A percentile compares a stretch with the other conserved stretches of the same genome.
Evolutionary conservation across 2,113 vertebrate species (phyloP).

Genomic region (Seriola dumerili): DNA sequence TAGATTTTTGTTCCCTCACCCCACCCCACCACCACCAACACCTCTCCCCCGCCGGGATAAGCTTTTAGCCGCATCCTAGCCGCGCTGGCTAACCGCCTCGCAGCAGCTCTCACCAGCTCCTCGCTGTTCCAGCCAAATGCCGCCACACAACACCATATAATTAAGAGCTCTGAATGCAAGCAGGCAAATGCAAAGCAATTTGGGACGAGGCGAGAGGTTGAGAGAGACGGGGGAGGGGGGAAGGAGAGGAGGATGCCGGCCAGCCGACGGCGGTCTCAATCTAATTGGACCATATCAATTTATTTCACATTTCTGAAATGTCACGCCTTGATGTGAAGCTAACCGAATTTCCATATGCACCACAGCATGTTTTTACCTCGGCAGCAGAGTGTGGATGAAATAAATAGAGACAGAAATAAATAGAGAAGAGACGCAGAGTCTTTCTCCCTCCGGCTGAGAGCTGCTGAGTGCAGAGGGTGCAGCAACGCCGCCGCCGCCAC

Average conservation of each 20-base stretch:
- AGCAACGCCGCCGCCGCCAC: conserved; percentile 1
- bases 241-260: conserved; percentile 22
- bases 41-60: conserved; percentile 65
- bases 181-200: conserved; percentile 83
- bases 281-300: conserved; percentile 86
- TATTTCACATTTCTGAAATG: conserved; percentile 87
- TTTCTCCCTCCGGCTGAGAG: conserved; percentile 40
- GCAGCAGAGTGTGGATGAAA: conserved; percentile 55
- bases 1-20: not conserved
- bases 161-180: conserved; percentile 82
- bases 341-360: conserved; percentile 80
- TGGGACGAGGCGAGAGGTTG: conserved; percentile 70
- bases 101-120: conserved; percentile 75
- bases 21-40: not conserved
- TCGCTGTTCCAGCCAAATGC: conserved; percentile 83
- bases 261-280: conserved; percentile 71
- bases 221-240: conserved; percentile 21
- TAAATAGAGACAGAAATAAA: conserved; percentile 74
- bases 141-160: conserved; percentile 81
- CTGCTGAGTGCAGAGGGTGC: conserved; percentile 21
- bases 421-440: conserved; percentile 73
- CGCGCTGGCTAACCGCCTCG: conserved; percentile 70
- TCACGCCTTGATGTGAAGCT: conserved; percentile 82
- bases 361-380: conserved; percentile 73
- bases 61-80: conserved; percentile 79